Evolutionary conservation across 2,113 vertebrate genomes (phyloP).

Genomic region (Neotoma lepida): DNA sequence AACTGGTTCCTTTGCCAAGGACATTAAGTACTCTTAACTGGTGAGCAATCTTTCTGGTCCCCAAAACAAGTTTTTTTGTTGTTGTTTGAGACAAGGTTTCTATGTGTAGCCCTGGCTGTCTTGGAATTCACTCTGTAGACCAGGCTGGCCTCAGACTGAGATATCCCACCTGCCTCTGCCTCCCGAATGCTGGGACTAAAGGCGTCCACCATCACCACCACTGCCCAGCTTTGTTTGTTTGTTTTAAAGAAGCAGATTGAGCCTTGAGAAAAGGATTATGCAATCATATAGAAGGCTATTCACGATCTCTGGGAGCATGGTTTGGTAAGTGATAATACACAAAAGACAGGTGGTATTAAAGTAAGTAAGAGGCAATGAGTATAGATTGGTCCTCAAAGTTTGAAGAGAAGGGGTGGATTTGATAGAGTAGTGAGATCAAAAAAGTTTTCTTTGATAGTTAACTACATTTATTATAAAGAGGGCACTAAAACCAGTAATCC

Average conservation of each 20-base stretch:
- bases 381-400: neutral
- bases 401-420: neutral
- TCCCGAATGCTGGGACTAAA: too few relatives aligned
- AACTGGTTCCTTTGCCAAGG: too few relatives aligned
- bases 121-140: too few relatives aligned
- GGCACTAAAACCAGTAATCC: neutral
- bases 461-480: neutral
- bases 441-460: constrained; percentile 7
- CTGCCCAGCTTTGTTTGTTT: too few relatives aligned
- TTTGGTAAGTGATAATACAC: neutral
- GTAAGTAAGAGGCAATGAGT: neutral
- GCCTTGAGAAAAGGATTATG: neutral
- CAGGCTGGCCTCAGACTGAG: too few relatives aligned
- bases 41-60: too few relatives aligned
- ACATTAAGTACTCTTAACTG: too few relatives aligned
- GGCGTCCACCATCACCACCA: too few relatives aligned
- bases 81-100: too few relatives aligned
- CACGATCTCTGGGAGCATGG: neutral
- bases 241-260: neutral
- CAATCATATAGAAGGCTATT: neutral
- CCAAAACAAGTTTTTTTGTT: too few relatives aligned
- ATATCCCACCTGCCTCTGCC: too few relatives aligned
- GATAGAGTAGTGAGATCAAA: neutral
- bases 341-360: neutral
- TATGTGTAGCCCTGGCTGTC: too few relatives aligned